A percentile compares a stretch with the other conserved stretches of the same genome.
Conservation (phyloP, 2,888 invertebrate species). For the Ophion ellenae region DNA sequence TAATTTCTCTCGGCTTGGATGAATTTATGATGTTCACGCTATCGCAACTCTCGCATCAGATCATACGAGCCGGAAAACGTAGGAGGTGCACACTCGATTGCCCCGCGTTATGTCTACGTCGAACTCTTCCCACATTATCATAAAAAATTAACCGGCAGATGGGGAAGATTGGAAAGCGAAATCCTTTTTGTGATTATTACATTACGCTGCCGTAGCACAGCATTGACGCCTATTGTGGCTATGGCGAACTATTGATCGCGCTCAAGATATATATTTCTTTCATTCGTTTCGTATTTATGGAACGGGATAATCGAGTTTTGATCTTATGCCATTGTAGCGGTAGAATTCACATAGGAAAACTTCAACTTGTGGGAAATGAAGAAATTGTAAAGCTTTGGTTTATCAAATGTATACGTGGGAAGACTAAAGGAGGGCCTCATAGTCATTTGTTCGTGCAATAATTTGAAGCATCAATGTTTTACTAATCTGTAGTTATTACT, state of each 20-base stretch:
- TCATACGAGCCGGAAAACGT: constrained; percentile 27
- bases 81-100: constrained; percentile 14
- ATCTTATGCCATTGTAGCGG: background rate
- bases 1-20: constrained; percentile 58
- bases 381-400: background rate
- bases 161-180: constrained; percentile 1
- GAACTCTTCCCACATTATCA: background rate
- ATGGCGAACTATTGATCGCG: background rate
- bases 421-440: background rate
- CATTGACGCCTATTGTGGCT: background rate
- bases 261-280: background rate
- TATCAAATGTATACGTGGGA: background rate
- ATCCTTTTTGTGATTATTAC: background rate
- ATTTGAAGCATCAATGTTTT: background rate
- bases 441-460: background rate
- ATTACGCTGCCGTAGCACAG: background rate
- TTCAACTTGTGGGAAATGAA: background rate
- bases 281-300: background rate
- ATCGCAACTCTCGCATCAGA: constrained; percentile 33
- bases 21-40: constrained; percentile 55
- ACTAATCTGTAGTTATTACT: background rate
- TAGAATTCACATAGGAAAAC: background rate
- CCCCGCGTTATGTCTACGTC: background rate
- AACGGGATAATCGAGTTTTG: background rate
- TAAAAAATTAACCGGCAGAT: constrained; percentile 1